A percentile compares a stretch with the other conserved stretches of the same genome.
phyloP scores from a whole-genome alignment of 2,888 invertebrate species.

The Homarus gammarus region DNA sequence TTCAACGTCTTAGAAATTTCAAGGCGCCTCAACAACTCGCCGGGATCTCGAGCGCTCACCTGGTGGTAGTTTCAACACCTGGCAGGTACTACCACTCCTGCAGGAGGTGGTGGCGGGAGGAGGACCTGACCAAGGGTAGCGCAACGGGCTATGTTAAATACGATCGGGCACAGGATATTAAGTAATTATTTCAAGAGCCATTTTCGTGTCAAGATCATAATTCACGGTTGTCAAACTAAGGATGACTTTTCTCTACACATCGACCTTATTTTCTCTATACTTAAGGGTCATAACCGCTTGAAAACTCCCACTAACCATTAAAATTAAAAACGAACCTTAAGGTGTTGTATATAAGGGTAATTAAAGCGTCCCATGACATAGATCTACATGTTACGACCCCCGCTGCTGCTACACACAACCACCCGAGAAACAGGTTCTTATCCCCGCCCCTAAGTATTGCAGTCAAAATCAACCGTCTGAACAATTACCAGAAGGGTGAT shows the following conservation, averaged over 20 bases:
- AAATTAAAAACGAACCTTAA: background rate
- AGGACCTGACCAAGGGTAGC: too few species aligned
- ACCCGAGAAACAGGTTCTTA: background rate
- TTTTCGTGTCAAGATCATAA: background rate
- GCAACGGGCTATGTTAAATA: too few species aligned
- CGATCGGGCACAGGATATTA: background rate
- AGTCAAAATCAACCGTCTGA: background rate
- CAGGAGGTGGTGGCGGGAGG: too few species aligned
- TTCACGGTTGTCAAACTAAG: background rate
- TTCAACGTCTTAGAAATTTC: too few species aligned
- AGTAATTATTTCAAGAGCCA: constrained; percentile 21
- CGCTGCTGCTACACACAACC: background rate
- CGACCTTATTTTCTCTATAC: background rate
- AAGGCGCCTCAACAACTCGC: too few species aligned
- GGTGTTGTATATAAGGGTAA: background rate
- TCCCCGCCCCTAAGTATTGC: background rate
- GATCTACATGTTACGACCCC: constrained; percentile 29
- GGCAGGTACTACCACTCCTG: too few species aligned
- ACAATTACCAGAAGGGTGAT: background rate
- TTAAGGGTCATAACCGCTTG: background rate
- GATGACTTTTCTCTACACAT: background rate
- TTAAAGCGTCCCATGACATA: constrained; percentile 1
- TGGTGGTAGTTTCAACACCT: background rate
- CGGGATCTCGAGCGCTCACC: too few species aligned
- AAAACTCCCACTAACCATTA: background rate